phyloP scores from a whole-genome alignment of 2,888 invertebrate genomes.

The Trissonchulus latispiculum region DNA sequence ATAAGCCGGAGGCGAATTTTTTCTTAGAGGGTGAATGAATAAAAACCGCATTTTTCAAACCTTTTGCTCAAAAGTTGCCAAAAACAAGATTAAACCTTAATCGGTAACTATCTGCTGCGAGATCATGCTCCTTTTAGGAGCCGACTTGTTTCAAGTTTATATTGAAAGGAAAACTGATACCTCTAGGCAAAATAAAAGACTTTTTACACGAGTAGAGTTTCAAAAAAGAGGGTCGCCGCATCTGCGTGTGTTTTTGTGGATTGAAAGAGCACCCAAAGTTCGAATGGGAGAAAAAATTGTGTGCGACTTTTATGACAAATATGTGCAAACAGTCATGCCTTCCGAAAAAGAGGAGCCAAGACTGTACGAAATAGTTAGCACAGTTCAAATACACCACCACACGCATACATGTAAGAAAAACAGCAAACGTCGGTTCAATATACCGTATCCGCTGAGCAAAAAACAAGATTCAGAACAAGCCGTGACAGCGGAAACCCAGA shows the following conservation, averaged over 20 bases:
- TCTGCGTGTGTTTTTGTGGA: neutral
- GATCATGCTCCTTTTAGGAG: too few relatives aligned
- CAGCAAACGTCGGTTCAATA: neutral
- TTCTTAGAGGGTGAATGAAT: too few relatives aligned
- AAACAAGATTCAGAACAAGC: neutral
- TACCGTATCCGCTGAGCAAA: neutral
- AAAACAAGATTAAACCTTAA: too few relatives aligned
- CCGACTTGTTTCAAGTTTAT: neutral
- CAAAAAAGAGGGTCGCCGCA: neutral
- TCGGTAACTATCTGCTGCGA: too few relatives aligned
- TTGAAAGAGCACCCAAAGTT: neutral
- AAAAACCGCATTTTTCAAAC: too few relatives aligned
- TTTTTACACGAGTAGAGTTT: neutral
- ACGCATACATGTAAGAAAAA: neutral
- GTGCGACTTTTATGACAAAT: neutral
- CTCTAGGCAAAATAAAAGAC: too few relatives aligned
- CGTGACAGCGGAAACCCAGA: neutral
- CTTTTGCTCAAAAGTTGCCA: too few relatives aligned
- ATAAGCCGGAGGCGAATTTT: too few relatives aligned
- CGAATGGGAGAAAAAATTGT: neutral
- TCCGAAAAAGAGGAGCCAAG: neutral
- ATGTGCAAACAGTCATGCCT: neutral
- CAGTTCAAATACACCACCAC: neutral
- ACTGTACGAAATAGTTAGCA: neutral
- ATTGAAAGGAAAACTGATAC: neutral